Conservation (phyloP, 1,140 invertebrate species). For the Drosophila sproati region DNA sequence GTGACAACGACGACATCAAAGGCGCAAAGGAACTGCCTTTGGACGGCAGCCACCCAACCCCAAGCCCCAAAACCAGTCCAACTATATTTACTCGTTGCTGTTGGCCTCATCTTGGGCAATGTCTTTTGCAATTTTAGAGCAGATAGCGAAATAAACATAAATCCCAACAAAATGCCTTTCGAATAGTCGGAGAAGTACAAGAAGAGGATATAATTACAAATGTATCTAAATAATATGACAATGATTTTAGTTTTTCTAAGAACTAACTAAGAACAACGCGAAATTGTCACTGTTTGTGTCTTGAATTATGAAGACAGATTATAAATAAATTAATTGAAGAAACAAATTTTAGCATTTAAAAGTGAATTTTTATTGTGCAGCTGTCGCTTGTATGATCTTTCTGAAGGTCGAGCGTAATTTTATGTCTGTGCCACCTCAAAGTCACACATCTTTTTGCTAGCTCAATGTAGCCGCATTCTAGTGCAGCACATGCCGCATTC, state of each 20-base stretch:
- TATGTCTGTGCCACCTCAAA: conserved; percentile 17
- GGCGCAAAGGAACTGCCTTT: conserved; percentile 36
- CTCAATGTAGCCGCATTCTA: conserved; percentile 11
- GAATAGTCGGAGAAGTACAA: not conserved
- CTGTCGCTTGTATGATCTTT: not conserved
- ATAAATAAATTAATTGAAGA: too few species aligned
- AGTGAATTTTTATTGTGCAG: not conserved
- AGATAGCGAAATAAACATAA: conserved; percentile 46
- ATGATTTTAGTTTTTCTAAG: too few species aligned
- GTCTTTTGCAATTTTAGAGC: conserved; percentile 35
- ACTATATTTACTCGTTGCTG: conserved; percentile 1
- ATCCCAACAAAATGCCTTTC: conserved; percentile 41
- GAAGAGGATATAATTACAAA: too few species aligned
- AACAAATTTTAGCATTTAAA: not conserved
- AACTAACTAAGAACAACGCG: too few species aligned
- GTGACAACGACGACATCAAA: conserved; percentile 83
- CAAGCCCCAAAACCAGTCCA: not conserved
- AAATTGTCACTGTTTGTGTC: too few species aligned
- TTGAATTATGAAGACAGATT: too few species aligned
- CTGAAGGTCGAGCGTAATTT: not conserved
- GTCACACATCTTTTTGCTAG: conserved; percentile 18
- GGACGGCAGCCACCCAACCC: not conserved
- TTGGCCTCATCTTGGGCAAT: conserved; percentile 12
- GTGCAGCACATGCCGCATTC: conserved; percentile 61
- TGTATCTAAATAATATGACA: too few species aligned